Base-by-base conservation (phyloP, 2,888 invertebrate species). In the Coremacera marginata region DNA sequence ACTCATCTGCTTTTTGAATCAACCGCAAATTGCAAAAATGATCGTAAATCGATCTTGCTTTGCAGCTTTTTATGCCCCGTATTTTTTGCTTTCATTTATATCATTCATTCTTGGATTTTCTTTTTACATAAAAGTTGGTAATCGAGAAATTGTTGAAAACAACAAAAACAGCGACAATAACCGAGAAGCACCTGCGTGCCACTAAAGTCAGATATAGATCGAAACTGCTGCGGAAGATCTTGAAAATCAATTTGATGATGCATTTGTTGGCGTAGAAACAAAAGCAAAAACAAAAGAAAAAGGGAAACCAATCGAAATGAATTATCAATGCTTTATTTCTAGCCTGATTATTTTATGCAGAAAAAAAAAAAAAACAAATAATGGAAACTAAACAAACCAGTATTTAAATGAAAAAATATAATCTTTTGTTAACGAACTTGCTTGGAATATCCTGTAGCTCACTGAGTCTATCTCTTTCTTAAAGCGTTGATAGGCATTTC, bases 1-100 rank as follows among this genome's bases (percentile, higher is more conserved):
- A 37, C 71, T 71, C 71, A 71, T 60, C 71, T 72, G 25, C 44
- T 71, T 71, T 31, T 44, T 72, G 16, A 65, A 68, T 62, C 62
- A 72, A 72, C 72, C 62, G 62, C 72, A 72, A 71, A 72, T 71
- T 71, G 71, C 60, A 71, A 60, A 37, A 71, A 37, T 34, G 11
- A 57, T 37, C 70, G 22, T 34, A 22, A 44, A 55, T 57, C 25
- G 22, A 57, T 57, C 27, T 51, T 52, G 31, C 9, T 55, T 55
- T 19, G 55, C 55, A 1, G n/a, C 22, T 27, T 19, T 22, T 14
- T 14, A 5, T 60, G 25, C 11, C 16, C 14, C 25, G 25, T 25
- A 19, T 60, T 60, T 7, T 19, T 60, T 60, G 31, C 11, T 60
- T 55, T 2, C 55, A 22, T 22, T 60, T 19, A 60, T 19, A 25